Conservation (phyloP, 2,888 invertebrate species). For the Drosophila anceps region DNA sequence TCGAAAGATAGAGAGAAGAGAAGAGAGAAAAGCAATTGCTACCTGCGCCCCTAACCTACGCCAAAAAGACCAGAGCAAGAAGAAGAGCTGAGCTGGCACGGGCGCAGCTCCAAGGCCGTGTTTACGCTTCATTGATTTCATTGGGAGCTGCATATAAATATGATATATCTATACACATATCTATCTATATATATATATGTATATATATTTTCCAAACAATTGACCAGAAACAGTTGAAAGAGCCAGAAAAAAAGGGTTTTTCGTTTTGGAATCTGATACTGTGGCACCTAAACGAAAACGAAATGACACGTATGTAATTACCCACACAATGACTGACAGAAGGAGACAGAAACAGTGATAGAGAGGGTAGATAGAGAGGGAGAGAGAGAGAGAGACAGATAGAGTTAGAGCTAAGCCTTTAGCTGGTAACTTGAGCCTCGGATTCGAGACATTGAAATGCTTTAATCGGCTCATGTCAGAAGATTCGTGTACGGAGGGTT, state of each 20-base stretch:
- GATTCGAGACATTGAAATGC: slow-evolving; percentile 80
- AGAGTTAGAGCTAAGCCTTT: slow-evolving; percentile 23
- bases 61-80: background rate
- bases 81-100: slow-evolving; percentile 58
- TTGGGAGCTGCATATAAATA: slow-evolving; percentile 42
- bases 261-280: slow-evolving; percentile 78
- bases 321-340: slow-evolving; percentile 45
- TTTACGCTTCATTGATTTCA: slow-evolving; percentile 55
- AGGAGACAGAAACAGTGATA: no score
- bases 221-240: slow-evolving; percentile 77
- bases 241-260: slow-evolving; percentile 62
- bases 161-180: slow-evolving; percentile 12
- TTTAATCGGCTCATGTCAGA: slow-evolving; percentile 85
- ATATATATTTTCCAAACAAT: slow-evolving; percentile 84
- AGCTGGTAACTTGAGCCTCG: slow-evolving; percentile 74
- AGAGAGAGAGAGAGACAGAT: background rate
- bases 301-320: slow-evolving; percentile 84
- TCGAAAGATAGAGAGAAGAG: background rate
- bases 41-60: slow-evolving; percentile 6
- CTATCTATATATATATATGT: background rate
- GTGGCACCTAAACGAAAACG: slow-evolving; percentile 83
- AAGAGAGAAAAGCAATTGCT: background rate
- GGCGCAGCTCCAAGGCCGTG: slow-evolving; percentile 68
- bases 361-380: background rate
- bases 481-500: slow-evolving; percentile 45